Evolutionary conservation across 2,888 invertebrate genomes (phyloP).

Genomic region (Drosophila phalerata): DNA sequence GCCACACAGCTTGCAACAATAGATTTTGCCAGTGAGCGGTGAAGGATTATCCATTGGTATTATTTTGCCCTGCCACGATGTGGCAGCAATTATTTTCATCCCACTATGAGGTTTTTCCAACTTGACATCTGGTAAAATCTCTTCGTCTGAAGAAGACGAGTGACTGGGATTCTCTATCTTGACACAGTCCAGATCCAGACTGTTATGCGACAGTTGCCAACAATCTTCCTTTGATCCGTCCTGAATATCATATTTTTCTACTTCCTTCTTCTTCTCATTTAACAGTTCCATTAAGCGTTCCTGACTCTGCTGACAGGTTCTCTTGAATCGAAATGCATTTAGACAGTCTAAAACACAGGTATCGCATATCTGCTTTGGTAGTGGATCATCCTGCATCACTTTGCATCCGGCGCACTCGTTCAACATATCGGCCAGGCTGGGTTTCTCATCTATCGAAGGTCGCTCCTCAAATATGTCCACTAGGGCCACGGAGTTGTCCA

Average conservation of each 20-base stretch:
- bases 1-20: not conserved
- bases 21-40: not conserved
- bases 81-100: not conserved
- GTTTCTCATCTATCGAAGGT: not conserved
- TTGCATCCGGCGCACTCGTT: conserved; percentile 28
- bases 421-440: conserved; percentile 45
- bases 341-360: conserved; percentile 36
- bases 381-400: conserved; percentile 25
- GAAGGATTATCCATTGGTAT: not conserved
- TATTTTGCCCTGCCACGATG: not conserved
- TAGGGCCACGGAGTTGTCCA: conserved; percentile 9
- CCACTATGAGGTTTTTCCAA: not conserved
- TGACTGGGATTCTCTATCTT: not conserved
- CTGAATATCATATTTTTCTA: not conserved
- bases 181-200: not conserved
- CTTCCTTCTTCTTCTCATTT: not conserved
- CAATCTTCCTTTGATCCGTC: not conserved
- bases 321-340: conserved; percentile 44
- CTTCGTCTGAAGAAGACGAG: not conserved
- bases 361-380: conserved; percentile 48
- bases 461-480: conserved; percentile 17
- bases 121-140: not conserved
- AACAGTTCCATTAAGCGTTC: conserved; percentile 5
- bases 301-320: conserved; percentile 37
- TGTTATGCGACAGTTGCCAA: not conserved